Conservation (phyloP, 2,797 vertebrate species). For the Momotus momota region DNA sequence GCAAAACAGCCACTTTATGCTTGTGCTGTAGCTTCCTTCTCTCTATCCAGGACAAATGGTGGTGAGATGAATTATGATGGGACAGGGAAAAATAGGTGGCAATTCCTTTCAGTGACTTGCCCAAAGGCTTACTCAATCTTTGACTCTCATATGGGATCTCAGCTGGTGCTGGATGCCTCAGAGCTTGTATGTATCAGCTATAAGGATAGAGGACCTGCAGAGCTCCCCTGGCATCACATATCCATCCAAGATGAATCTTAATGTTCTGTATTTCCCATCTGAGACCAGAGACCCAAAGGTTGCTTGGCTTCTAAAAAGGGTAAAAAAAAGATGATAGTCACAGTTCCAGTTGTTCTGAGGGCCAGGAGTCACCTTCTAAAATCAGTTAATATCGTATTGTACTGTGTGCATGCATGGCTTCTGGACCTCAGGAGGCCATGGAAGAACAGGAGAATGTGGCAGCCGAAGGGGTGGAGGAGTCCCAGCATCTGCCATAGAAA, state of each 20-base stretch:
- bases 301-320: background rate
- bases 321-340: background rate
- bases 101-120: background rate
- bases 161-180: background rate
- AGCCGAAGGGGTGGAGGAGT: background rate
- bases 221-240: background rate
- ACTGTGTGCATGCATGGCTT: rapidly evolving
- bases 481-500: background rate
- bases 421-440: background rate
- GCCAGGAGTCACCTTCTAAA: background rate
- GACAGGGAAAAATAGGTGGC: background rate
- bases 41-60: background rate
- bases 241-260: background rate
- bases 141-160: background rate
- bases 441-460: background rate
- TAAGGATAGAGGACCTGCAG: background rate
- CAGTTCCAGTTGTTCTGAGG: background rate
- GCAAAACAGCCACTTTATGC: background rate
- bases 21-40: background rate
- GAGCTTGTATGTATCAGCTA: background rate
- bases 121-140: background rate
- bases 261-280: background rate
- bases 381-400: background rate
- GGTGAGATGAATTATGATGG: background rate
- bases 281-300: background rate